A percentile compares a stretch with the other conserved stretches of the same genome.
These are phyloP conservation scores for Gymnarchus niloticus DNA, from an alignment of 2,113 vertebrate genomes.

Conservation along the genomic window DNA sequence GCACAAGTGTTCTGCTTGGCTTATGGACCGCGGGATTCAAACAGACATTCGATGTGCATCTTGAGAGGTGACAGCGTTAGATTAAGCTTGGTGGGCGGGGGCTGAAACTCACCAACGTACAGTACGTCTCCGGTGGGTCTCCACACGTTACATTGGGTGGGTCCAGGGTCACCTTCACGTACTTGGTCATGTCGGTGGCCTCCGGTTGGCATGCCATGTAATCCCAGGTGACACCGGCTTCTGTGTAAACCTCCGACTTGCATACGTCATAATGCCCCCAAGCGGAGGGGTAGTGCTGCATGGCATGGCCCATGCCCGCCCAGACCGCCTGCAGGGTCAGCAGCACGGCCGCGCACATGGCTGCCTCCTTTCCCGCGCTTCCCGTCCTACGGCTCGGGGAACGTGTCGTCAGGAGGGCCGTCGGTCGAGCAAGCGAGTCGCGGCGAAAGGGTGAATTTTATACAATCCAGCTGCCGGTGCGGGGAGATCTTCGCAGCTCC, in stretches of 20 bases:
- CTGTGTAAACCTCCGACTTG: conserved; percentile 90
- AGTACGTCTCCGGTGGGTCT: conserved; percentile 92
- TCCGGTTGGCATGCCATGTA: conserved; percentile 98
- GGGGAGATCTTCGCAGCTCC: conserved; percentile 54
- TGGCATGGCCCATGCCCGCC: conserved; percentile 76
- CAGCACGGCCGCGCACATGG: conserved; percentile 82
- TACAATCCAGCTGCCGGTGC: conserved; percentile 39
- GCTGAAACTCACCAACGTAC: conserved; percentile 84
- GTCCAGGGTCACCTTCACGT: conserved; percentile 85
- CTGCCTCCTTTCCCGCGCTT: conserved; percentile 32
- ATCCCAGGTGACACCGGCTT: conserved; percentile 94
- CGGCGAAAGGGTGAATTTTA: conserved; percentile 27
- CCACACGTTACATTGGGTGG: conserved; percentile 95
- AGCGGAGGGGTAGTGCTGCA: conserved; percentile 88
- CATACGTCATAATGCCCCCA: conserved; percentile 98
- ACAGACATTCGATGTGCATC: neutral
- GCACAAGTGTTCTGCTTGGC: no score
- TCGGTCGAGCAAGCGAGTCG: neutral
- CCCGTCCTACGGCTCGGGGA: neutral
- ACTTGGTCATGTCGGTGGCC: conserved; percentile 93
- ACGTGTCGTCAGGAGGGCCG: neutral
- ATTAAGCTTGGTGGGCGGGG: neutral
- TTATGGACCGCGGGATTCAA: neutral
- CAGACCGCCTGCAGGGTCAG: conserved; percentile 83
- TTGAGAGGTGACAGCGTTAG: conserved; percentile 22